Evolutionary conservation across 1,140 invertebrate genomes (phyloP), one percentile per base, ranked within the genome.

Genomic region (Ruditapes philippinarum): DNA sequence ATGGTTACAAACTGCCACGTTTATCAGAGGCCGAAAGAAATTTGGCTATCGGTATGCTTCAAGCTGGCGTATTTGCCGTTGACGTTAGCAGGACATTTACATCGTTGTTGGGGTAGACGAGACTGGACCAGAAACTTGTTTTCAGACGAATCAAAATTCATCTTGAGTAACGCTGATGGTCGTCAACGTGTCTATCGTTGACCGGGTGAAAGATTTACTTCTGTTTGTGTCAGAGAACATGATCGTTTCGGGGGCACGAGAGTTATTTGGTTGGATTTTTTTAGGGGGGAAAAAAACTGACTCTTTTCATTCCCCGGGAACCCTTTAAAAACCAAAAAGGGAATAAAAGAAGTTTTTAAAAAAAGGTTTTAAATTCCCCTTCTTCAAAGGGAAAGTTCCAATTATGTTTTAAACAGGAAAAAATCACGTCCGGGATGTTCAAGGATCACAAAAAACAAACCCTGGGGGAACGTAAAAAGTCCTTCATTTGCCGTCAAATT

Each of bases 101-200:
- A n/a, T n/a, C 51, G 51, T 14, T 22, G 51, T n/a, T 57, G 51
- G 80, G 7, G 5, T 28, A 7, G 62, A 1, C 36, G 36, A 45
- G 62, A 83, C 28, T 83, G 80, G 60, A 83, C 68, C 51, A 51
- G 38, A 62, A 33, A 54, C 9, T 70, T 83, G 38, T 70, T 45
- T 70, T 68, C 62, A 25, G 80, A 83, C 38, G 80, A 83, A 25
- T 83, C 62, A 12, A 57, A 28, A 17, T 83, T 83, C 80, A 83
- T 45, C 33, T 12, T 83, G 1, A 83, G 57, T 45, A 19, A 83
- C 45, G 60, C 80, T n/a, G 60, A 83, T 51, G 33, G 80, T 51
- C 80, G 60, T 40, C 60, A 45, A n/a, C 80, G 80, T 45, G 40
- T 83, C 28, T 68, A 83, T n/a, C 60, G 80, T 49, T 19, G 57